Percentiles rank a stretch among this genome's conserved stretches.
These are phyloP conservation scores for Alloplasta piceator DNA, from an alignment of 2,888 invertebrate species.

Conservation along the genomic window DNA sequence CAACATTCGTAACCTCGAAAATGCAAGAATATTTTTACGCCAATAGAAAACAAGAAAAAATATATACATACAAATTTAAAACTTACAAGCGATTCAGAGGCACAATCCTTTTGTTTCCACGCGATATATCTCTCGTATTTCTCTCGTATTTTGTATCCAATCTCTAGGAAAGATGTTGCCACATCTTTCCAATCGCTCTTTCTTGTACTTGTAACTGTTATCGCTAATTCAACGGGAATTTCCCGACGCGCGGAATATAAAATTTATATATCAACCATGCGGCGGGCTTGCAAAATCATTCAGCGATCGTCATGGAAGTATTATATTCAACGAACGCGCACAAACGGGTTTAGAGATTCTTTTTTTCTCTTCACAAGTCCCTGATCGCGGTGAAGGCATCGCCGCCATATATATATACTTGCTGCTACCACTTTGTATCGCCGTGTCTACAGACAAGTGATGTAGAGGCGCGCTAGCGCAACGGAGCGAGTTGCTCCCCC, in stretches of 20 bases:
- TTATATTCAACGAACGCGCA: conserved; percentile 58
- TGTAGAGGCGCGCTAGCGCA: conserved; percentile 1
- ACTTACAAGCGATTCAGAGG: conserved; percentile 56
- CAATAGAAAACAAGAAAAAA: conserved; percentile 27
- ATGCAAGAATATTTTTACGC: conserved; percentile 29
- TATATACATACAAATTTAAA: conserved; percentile 18
- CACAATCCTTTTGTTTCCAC: conserved; percentile 38
- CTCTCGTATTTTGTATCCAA: conserved; percentile 31
- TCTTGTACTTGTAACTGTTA: too few species aligned
- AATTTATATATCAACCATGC: conserved; percentile 71
- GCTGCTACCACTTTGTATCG: background rate
- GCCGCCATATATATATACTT: conserved; percentile 1
- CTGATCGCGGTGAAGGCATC: conserved; percentile 50
- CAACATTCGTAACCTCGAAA: conserved; percentile 40
- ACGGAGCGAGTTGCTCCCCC: conserved; percentile 10
- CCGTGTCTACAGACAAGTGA: background rate
- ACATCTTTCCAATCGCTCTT: conserved; percentile 36
- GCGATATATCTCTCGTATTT: conserved; percentile 20
- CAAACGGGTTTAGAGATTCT: conserved; percentile 61
- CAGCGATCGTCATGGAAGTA: conserved; percentile 59
- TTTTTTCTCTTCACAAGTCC: conserved; percentile 48
- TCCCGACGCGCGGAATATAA: conserved; percentile 61
- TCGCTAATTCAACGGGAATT: background rate
- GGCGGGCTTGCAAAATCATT: conserved; percentile 70
- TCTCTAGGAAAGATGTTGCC: conserved; percentile 36